Conservation (phyloP, 92 coral and sea anemone species). For the Palythoa caribaeorum region DNA sequence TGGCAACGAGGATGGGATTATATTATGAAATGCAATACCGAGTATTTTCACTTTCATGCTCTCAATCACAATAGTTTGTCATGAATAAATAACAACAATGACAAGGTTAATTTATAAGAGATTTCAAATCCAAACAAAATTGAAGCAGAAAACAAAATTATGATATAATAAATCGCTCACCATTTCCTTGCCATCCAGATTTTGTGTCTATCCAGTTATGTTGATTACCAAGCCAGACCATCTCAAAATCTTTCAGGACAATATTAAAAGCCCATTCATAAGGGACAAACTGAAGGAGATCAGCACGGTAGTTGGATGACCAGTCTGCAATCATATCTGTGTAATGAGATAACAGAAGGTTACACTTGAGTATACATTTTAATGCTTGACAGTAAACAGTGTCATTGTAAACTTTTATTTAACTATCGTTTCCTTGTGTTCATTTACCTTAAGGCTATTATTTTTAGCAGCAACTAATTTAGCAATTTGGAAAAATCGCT, state of each 20-base stretch:
- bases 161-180: conserved; percentile 50
- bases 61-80: too few species aligned
- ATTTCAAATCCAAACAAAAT: neutral
- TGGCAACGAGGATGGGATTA: too few species aligned
- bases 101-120: too few species aligned
- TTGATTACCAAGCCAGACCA: conserved; percentile 97
- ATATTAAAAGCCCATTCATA: conserved; percentile 98
- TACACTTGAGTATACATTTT: neutral
- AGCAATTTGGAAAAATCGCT: too few species aligned
- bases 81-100: too few species aligned
- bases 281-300: conserved; percentile 92
- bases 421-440: neutral
- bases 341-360: neutral
- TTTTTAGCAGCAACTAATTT: too few species aligned
- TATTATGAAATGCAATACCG: too few species aligned
- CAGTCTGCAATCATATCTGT: conserved; percentile 94
- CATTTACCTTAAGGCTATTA: neutral
- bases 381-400: neutral
- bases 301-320: conserved; percentile 89
- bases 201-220: conserved; percentile 96
- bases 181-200: conserved; percentile 87
- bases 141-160: neutral
- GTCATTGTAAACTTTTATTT: neutral
- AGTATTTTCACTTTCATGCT: too few species aligned
- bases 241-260: conserved; percentile 91